Evolutionary conservation across 2,113 vertebrate genomes (phyloP).

Genomic region (Strix aluco): DNA sequence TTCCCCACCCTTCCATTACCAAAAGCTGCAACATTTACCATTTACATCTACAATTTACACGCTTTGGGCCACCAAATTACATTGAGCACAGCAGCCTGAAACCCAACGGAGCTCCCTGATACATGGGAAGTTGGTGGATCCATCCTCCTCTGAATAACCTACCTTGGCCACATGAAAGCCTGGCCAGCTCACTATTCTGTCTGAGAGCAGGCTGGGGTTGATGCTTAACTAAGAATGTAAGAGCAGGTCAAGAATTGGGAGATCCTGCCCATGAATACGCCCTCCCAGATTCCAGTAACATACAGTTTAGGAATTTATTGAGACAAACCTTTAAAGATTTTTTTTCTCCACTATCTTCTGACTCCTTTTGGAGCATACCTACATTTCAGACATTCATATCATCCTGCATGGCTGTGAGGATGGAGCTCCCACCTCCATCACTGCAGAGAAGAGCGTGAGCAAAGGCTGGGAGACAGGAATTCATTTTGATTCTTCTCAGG

Average conservation of each 20-base stretch:
- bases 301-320: not conserved
- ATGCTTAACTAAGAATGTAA: not conserved
- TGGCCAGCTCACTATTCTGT: not conserved
- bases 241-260: not conserved
- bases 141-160: not conserved
- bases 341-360: not conserved
- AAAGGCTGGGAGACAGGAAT: not conserved
- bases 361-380: not conserved
- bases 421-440: not conserved
- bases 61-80: not conserved
- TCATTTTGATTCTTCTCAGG: not conserved
- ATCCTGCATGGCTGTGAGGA: not conserved
- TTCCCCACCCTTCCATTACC: not conserved
- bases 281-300: not conserved
- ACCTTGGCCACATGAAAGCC: accelerated
- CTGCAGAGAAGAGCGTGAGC: not conserved
- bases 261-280: not conserved
- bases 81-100: not conserved
- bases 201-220: not conserved
- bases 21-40: not conserved
- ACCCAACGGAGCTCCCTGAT: accelerated
- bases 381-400: not conserved
- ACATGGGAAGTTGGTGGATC: not conserved
- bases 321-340: not conserved
- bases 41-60: accelerated